These are phyloP conservation scores for Copsychus sechellarum DNA, from an alignment of 2,113 vertebrate species.

Conservation along the genomic window DNA sequence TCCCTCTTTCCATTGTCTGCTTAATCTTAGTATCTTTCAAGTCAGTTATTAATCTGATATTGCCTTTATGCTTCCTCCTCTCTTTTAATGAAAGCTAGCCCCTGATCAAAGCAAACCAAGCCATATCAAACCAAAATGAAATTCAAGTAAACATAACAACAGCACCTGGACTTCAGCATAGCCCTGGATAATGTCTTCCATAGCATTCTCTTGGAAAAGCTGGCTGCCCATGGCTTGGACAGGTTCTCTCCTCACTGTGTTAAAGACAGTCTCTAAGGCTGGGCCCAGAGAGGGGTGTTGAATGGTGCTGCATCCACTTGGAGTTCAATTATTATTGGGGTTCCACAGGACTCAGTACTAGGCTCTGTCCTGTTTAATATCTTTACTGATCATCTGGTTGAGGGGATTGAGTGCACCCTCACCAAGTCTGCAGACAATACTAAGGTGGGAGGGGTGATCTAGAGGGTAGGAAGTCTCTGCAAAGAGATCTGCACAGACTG, in stretches of 20 bases:
- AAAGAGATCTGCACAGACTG: neutral
- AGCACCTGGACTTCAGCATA: neutral
- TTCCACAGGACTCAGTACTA: accelerated
- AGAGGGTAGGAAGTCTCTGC: neutral
- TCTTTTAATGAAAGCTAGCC: neutral
- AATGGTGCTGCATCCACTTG: too few relatives aligned
- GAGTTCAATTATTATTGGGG: accelerated
- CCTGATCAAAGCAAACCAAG: neutral
- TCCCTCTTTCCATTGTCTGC: neutral
- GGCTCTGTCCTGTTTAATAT: neutral
- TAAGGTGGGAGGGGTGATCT: neutral
- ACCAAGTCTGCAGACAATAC: neutral
- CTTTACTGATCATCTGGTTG: neutral
- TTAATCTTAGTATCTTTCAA: neutral
- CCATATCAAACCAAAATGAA: neutral
- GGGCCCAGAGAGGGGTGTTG: neutral
- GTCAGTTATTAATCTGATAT: neutral
- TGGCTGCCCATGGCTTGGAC: neutral
- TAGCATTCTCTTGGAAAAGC: neutral
- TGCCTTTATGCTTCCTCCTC: neutral
- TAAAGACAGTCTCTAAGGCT: neutral
- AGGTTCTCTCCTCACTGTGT: neutral
- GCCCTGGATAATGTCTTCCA: neutral
- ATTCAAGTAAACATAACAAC: neutral
- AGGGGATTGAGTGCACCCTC: neutral